phyloP scores from a whole-genome alignment of 2,888 invertebrate genomes.

The Synanthedon andrenaeformis region DNA sequence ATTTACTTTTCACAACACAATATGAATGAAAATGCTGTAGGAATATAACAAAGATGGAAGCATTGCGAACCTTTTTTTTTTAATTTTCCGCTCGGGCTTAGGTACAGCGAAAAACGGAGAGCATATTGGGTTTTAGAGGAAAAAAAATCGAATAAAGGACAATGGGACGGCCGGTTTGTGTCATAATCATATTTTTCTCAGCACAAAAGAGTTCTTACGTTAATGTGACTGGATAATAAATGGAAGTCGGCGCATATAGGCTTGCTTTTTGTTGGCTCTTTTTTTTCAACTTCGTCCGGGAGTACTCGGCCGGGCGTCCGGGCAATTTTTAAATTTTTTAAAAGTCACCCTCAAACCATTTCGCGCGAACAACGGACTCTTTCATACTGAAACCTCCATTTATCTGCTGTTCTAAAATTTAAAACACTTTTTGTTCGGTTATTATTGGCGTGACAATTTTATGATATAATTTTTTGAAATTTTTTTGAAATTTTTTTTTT shows the following conservation, averaged over 20 bases:
- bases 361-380: not conserved
- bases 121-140: constrained; percentile 42
- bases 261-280: constrained; percentile 25
- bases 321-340: not conserved
- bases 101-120: constrained; percentile 23
- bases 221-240: constrained; percentile 60
- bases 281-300: constrained; percentile 12
- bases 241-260: constrained; percentile 48
- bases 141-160: constrained; percentile 59
- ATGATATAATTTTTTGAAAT: too few relatives aligned
- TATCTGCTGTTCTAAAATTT: too few relatives aligned
- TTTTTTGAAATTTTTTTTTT: too few relatives aligned
- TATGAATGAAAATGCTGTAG: not conserved
- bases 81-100: constrained; percentile 28
- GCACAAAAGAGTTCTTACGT: constrained; percentile 60
- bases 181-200: constrained; percentile 65
- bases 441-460: too few relatives aligned
- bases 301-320: not conserved
- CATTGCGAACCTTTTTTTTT: constrained; percentile 20
- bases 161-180: constrained; percentile 50
- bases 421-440: too few relatives aligned
- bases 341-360: not conserved
- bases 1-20: too few relatives aligned
- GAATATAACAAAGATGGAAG: constrained; percentile 3
- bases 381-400: not conserved